A percentile compares a stretch with the other conserved stretches of the same genome.
These are phyloP conservation scores for Percina caprodes DNA, from an alignment of 2,113 vertebrate species.

Conservation along the genomic window DNA sequence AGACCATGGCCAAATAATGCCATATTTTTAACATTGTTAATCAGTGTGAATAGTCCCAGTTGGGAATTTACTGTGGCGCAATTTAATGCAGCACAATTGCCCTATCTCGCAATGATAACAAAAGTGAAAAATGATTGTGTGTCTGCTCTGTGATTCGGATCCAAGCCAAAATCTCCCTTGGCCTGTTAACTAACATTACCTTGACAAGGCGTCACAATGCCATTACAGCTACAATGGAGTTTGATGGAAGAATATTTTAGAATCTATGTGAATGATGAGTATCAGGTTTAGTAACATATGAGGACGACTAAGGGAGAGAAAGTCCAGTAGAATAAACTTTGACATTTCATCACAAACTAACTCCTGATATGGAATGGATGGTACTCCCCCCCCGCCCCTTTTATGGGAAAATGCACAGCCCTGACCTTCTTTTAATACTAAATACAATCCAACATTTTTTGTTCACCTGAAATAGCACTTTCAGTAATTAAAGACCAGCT, in stretches of 20 bases:
- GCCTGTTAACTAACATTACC: not conserved
- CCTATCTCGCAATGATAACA: no score
- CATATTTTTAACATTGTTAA: no score
- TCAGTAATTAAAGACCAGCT: not conserved
- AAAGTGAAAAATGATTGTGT: no score
- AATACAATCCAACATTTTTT: not conserved
- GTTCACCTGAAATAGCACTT: not conserved
- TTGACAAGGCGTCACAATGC: not conserved
- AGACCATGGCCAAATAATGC: no score
- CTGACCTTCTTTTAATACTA: slow-evolving; percentile 21
- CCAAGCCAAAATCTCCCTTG: no score
- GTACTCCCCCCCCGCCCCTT: not conserved
- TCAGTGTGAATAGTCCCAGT: no score
- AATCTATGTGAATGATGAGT: not conserved
- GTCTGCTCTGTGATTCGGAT: no score
- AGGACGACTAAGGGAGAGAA: not conserved
- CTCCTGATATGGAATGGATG: not conserved
- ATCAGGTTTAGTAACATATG: not conserved
- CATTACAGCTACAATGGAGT: not conserved
- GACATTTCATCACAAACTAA: not conserved
- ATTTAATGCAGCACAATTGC: no score
- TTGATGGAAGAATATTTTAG: not conserved
- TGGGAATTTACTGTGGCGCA: no score
- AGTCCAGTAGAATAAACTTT: not conserved
- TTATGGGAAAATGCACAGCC: not conserved